Base-by-base conservation (phyloP, 2,113 vertebrate species). In the Malurus alboscapulatus region DNA sequence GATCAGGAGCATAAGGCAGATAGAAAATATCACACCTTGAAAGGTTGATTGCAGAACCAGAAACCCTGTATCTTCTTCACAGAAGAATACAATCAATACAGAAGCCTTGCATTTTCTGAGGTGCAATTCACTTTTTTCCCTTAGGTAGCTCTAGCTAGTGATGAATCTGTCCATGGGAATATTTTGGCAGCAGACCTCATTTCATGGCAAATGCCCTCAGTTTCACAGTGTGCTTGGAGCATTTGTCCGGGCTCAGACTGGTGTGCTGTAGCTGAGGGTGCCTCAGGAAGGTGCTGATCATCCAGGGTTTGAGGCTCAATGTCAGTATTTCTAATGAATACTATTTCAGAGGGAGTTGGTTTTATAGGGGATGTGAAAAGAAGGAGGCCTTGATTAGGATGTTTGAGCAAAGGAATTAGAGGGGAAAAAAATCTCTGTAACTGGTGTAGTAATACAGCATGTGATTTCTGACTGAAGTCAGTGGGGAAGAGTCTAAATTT, bases 191-290 rank as follows among this genome's bases (percentile, higher is more conserved):
- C 32, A 87, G 34, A 53, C 1, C 5, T 8, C n/a, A 30, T 67
- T 79, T 45, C 20, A 16, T 20, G 15, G 57, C 22, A 58, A 34
- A 20, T 13, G 1, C 30, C 11, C 25, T 72, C 59, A 79, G 25
- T n/a, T 72, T 62, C 66, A 14, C 0, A 0, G 10, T 14, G 20
- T 44, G n/a, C 32, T 74, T 7, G 2, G 9, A 42, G 34, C 11
- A 30, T 36, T 72, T 1, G 0, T 65, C 53, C 55, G 57, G 11
- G n/a, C 29, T 25, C 26, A 7, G 50, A 20, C 27, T n/a, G 42
- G 7, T 34, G 5, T 78, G 55, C 61, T 2, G 1, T 10, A 48
- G 27, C 27, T 72, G 48, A 18, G 40, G 5, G 6, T 67, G 10
- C n/a, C 48, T 63, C 29, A 8, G 34, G 72, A 63, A 92, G 30